Evolutionary conservation across 2,797 vertebrate genomes (phyloP).

Genomic region (Fratercula arctica): DNA sequence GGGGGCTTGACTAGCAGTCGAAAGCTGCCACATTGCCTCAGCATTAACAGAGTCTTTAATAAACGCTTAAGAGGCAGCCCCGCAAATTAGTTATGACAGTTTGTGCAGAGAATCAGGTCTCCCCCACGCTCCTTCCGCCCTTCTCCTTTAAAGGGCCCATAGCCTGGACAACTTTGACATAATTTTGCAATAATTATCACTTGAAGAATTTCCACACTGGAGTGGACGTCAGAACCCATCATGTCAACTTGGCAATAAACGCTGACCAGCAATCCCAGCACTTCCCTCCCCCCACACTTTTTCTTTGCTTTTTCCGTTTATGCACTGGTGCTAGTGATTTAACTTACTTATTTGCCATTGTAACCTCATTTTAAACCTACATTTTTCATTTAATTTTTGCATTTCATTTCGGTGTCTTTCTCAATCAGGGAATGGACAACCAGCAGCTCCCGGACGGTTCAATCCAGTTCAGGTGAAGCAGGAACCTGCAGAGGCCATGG

Average conservation of each 20-base stretch:
- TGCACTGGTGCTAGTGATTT: neutral
- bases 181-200: slow-evolving; percentile 99
- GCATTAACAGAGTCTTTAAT: slow-evolving; percentile 97
- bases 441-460: slow-evolving; percentile 81
- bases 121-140: slow-evolving; percentile 90
- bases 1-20: slow-evolving; percentile 85
- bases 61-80: slow-evolving; percentile 94
- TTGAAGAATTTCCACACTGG: slow-evolving; percentile 88
- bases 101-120: slow-evolving; percentile 86
- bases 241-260: slow-evolving; percentile 84
- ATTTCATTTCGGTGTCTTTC: slow-evolving; percentile 14
- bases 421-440: slow-evolving; percentile 88
- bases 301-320: slow-evolving; percentile 22
- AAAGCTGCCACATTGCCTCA: slow-evolving; percentile 97
- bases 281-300: slow-evolving; percentile 68
- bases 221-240: slow-evolving; percentile 91
- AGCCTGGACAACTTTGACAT: slow-evolving; percentile 93
- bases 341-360: neutral
- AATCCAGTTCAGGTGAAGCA: slow-evolving; percentile 88
- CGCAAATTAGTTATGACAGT: slow-evolving; percentile 98
- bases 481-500: slow-evolving; percentile 81
- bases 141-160: slow-evolving; percentile 86
- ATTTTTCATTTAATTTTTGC: neutral
- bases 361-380: neutral
- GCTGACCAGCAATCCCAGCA: slow-evolving; percentile 90